phyloP scores from a whole-genome alignment of 2,113 vertebrate genomes.

The Recurvirostra avosetta region DNA sequence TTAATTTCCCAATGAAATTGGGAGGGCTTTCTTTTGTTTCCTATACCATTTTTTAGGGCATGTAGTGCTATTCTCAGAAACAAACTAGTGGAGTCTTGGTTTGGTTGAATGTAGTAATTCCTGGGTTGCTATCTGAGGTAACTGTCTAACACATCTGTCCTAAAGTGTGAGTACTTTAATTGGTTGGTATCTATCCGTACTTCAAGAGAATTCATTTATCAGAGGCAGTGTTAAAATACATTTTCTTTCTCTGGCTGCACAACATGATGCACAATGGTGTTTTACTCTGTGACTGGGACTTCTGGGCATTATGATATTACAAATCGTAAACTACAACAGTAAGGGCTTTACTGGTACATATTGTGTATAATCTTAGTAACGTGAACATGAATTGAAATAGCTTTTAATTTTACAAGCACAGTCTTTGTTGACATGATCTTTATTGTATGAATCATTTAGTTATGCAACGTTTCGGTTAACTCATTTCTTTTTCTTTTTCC shows the following conservation, averaged over 20 bases:
- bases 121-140: background rate
- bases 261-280: background rate
- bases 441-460: background rate
- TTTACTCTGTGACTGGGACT: background rate
- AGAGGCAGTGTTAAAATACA: background rate
- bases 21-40: background rate
- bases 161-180: background rate
- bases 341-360: background rate
- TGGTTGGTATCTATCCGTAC: background rate
- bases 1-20: background rate
- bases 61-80: background rate
- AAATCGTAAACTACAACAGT: background rate
- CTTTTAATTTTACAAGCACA: background rate
- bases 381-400: background rate
- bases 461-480: background rate
- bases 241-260: background rate
- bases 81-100: background rate
- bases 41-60: background rate
- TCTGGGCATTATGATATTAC: background rate
- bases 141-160: background rate
- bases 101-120: background rate
- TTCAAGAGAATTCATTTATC: background rate
- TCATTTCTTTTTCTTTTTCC: background rate
- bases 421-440: background rate
- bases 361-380: background rate